Base-by-base conservation (phyloP, 2,797 vertebrate species). In the Coregonus suidteri region DNA sequence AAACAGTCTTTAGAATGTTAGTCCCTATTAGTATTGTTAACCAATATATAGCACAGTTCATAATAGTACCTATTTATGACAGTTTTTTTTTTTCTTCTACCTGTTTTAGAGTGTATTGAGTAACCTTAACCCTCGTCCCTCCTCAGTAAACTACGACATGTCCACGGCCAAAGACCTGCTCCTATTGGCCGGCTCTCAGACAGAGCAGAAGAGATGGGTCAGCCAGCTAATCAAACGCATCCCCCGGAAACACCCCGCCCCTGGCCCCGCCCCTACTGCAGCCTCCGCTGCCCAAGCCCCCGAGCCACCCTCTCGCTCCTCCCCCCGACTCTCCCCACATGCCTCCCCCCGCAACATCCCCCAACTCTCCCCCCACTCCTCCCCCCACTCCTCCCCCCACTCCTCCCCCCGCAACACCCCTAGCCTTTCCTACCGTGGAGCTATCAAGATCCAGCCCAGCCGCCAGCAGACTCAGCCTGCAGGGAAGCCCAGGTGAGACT, bases 121-220 rank as follows among this genome's bases (percentile, higher is more conserved):
- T 25, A 25, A 25, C 52, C 56, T 20, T 5, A 52, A 14, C 14
- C 18, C 47, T 47, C 18, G 4, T 30, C 13, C 47, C 73, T 78
- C 30, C 1, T 47, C 89, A 93, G 98, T 99, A 82, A 98, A 97
- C 87, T 99, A 97, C 6, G 98, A 98, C 91, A 96, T 97, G 91
- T 98, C 98, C 76, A 95, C 95, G 2, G 98, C 98, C 71, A 99
- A 98, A 94, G 97, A 98, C 79, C 91, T 99, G 69, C 95, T 99
- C 73, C 91, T 99, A 86, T 89, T 99, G 91, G 95, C 97, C 74
- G 94, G 85, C 88, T 97, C 97, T 67, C 96, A 93, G 0, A 94
- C 95, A 80, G 98, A 99, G 62, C 98, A 99, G 93, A 96, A 97
- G 88, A 96, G 95, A 76, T 99, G 98, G 98, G 95, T 99, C 81